Evolutionary conservation across 2,888 invertebrate genomes (phyloP).

Genomic region (Cryptus viduatorius): DNA sequence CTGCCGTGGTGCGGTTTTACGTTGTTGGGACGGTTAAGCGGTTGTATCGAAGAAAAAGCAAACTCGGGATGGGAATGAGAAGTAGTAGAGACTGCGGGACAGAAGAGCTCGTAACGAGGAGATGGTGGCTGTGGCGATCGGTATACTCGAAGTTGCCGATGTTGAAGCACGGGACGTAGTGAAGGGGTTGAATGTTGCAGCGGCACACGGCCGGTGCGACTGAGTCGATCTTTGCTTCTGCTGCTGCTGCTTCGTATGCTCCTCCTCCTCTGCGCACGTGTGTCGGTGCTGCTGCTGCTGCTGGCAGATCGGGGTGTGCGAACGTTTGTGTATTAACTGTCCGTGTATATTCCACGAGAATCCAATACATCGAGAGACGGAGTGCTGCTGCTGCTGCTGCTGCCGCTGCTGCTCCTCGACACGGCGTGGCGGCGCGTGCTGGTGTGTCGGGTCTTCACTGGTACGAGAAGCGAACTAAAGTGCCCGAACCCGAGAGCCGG

Average conservation of each 20-base stretch:
- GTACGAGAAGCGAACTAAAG: conserved; percentile 67
- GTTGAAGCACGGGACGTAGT: conserved; percentile 29
- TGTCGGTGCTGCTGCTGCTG: conserved; percentile 40
- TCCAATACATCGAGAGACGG: conserved; percentile 58
- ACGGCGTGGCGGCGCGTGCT: conserved; percentile 72
- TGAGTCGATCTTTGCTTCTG: conserved; percentile 46
- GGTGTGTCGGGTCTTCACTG: conserved; percentile 76
- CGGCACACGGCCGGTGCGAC: conserved; percentile 65
- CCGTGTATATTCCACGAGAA: conserved; percentile 67
- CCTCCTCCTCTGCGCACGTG: conserved; percentile 54
- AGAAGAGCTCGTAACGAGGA: conserved; percentile 34
- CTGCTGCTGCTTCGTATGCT: conserved; percentile 30
- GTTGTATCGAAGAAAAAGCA: conserved; percentile 1
- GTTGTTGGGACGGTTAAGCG: not conserved
- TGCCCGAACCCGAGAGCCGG: conserved; percentile 81
- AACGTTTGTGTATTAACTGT: conserved; percentile 48
- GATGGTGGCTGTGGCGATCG: conserved; percentile 38
- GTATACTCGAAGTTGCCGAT: conserved; percentile 29
- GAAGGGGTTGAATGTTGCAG: conserved; percentile 71
- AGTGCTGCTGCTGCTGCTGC: conserved; percentile 65
- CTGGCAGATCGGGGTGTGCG: conserved; percentile 48
- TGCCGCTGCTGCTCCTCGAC: conserved; percentile 71
- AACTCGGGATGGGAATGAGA: conserved; percentile 48
- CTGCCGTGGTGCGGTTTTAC: not conserved
- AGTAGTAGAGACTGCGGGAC: conserved; percentile 23